phyloP scores from a whole-genome alignment of 2,888 invertebrate species.

The Elegia similella region DNA sequence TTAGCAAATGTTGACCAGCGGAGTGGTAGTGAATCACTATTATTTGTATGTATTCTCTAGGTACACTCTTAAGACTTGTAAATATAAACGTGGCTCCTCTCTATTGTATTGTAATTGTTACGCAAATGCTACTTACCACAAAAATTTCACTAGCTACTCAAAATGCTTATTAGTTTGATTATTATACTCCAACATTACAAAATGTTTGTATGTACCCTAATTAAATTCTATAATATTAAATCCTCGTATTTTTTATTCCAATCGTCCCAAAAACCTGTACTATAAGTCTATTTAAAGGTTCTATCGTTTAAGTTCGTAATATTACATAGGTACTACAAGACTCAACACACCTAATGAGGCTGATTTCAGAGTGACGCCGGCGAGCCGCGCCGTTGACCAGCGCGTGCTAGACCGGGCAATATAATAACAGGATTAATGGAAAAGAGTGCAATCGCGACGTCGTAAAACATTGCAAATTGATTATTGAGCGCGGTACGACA shows the following conservation, averaged over 20 bases:
- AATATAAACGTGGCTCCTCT: constrained; percentile 59
- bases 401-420: too few species aligned
- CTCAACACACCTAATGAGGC: too few species aligned
- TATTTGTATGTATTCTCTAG: constrained; percentile 22
- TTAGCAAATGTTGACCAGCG: constrained; percentile 2
- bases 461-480: too few species aligned
- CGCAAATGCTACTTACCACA: constrained; percentile 59
- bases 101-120: constrained; percentile 50
- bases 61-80: constrained; percentile 24
- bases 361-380: too few species aligned
- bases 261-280: constrained; percentile 14
- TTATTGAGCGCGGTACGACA: too few species aligned
- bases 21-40: constrained; percentile 24
- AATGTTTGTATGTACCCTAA: constrained; percentile 81
- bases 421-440: too few species aligned
- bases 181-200: constrained; percentile 79
- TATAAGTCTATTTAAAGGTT: too few species aligned
- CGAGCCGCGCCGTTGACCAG: too few species aligned
- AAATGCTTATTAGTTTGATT: constrained; percentile 79
- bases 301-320: too few species aligned
- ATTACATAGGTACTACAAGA: too few species aligned
- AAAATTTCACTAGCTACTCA: constrained; percentile 70
- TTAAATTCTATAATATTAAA: constrained; percentile 79
- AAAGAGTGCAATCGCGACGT: too few species aligned
- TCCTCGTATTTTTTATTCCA: constrained; percentile 41